Evolutionary conservation across 2,113 vertebrate species (phyloP).

Genomic region (Pristiophorus japonicus): DNA sequence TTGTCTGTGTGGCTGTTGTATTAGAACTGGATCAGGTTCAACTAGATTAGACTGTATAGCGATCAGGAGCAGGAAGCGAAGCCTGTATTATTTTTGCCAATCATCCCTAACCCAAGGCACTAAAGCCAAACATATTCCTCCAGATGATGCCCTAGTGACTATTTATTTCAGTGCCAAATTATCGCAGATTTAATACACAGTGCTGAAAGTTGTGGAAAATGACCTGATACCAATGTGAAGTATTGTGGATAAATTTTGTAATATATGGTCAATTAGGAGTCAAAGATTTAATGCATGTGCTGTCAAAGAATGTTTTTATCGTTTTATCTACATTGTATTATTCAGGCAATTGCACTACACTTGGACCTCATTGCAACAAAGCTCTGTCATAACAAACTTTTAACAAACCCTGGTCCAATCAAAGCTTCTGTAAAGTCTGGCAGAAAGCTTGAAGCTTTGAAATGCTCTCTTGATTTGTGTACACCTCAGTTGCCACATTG

Average conservation of each 20-base stretch:
- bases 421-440: conserved; percentile 7
- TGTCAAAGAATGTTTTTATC: conserved; percentile 12
- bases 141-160: neutral
- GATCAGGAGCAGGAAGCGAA: neutral
- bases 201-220: neutral
- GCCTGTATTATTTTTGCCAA: neutral
- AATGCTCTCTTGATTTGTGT: conserved; percentile 16
- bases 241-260: neutral
- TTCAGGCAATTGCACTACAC: conserved; percentile 3
- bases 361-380: conserved; percentile 3
- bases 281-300: conserved; percentile 17
- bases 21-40: neutral
- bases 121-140: neutral
- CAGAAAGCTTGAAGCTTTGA: neutral
- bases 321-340: neutral
- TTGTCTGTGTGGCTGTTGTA: neutral
- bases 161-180: neutral
- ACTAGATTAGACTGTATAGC: neutral
- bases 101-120: neutral
- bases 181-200: neutral
- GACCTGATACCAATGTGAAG: neutral
- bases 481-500: neutral
- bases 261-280: conserved; percentile 20
- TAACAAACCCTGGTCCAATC: neutral
- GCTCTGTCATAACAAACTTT: conserved; percentile 25